Base-by-base conservation (phyloP, 2,113 vertebrate genomes). In the Pithys albifrons region DNA sequence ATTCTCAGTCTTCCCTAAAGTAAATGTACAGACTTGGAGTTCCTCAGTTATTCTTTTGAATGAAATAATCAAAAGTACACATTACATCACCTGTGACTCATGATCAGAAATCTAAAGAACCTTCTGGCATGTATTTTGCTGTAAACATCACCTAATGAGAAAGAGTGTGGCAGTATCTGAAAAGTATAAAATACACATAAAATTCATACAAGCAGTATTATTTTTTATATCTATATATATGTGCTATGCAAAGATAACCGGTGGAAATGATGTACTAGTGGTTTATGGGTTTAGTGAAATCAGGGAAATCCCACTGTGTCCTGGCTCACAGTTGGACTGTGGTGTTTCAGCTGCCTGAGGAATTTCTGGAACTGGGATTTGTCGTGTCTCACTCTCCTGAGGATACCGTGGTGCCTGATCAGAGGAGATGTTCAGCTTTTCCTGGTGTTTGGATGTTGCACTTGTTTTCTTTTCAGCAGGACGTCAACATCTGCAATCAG, bases 381-480 rank as follows among this genome's bases (percentile, higher is more conserved):
- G n/a, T 41, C 1, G 1, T 31, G 41, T 9, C 12, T 85, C 2
- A 0, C 10, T 62, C 37, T 15, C 28, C 27, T 1, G 9, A 41
- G 29, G 29, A 5, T 35, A 22, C 41, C 5, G 7, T 43, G 25
- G 18, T 61, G 18, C 20, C 35, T 57, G 37, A 29, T 22, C 41
- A 37, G 46, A 33, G 67, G 19, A 39, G 15, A 7, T 7, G 10
- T 78, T 41, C 65, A 85, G 31, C 41, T 70, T 82, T 39, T 61
- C 41, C 59, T 54, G 27, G 31, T 3, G 1, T 3, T 89, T 43
- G 5, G 8, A 1, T 46, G 7, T 25, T 87, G 23, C 25, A 51
- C 11, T 29, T 31, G 18, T 46, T 77, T 84, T 25, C 22, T 65
- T 51, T 69, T 16, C 20, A 41, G 35, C 24, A n/a, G 55, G 45